Conservation (phyloP, 2,113 vertebrate genomes). For the Myanophis thanlyinensis region DNA sequence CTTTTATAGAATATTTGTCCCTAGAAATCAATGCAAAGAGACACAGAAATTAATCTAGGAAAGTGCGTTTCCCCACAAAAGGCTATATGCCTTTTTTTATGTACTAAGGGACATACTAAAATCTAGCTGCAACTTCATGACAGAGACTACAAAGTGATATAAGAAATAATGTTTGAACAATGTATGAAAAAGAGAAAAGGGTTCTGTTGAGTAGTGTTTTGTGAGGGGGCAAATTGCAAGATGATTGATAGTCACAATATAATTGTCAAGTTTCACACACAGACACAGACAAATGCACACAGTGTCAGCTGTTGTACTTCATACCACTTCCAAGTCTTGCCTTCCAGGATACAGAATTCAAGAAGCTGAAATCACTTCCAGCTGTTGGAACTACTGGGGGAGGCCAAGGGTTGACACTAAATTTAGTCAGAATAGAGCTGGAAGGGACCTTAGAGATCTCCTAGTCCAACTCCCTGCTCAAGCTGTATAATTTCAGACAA, state of each 20-base stretch:
- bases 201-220: background rate
- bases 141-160: background rate
- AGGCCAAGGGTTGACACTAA: background rate
- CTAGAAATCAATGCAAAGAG: background rate
- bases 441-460: background rate
- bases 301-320: background rate
- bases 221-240: background rate
- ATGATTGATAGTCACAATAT: background rate
- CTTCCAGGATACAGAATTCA: background rate
- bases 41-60: slow-evolving; percentile 6
- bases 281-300: background rate
- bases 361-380: background rate
- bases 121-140: slow-evolving; percentile 2
- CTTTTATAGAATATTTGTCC: slow-evolving; percentile 13
- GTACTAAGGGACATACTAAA: slow-evolving; percentile 17
- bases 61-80: slow-evolving; percentile 16
- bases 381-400: background rate
- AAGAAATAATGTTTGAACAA: background rate
- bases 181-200: background rate
- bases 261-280: background rate
- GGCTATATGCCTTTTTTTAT: background rate
- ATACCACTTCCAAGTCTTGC: background rate
- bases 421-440: background rate
- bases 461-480: too few relatives aligned
- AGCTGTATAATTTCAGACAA: background rate